Base-by-base conservation (phyloP, 2,797 vertebrate species). In the Diglossa cyanea region DNA sequence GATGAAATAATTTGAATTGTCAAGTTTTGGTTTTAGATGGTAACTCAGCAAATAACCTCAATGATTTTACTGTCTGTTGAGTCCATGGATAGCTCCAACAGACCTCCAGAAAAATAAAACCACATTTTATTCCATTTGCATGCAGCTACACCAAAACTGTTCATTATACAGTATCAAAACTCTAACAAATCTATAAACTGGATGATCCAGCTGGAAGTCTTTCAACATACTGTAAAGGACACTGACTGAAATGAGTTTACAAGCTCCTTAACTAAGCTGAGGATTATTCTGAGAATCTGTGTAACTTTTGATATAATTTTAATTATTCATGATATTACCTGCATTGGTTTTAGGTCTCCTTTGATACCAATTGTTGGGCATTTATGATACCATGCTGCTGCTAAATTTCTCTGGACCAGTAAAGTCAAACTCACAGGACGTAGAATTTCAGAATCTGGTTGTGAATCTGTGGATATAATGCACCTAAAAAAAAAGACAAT, bases 331-430 rank as follows among this genome's bases (percentile, higher is more conserved):
- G 37, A 37, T 39, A 90, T 77, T 97, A 99, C 99, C 98, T 98
- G 98, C 99, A 99, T 99, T 53, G 99, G 99, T 86, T 99, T 99
- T 39, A 99, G 97, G 90, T 99, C 98, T 95, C 99, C 99, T 95
- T 98, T 97, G 28, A 99, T 97, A 77, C 98, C 97, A 85, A 99
- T 95, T 8, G 98, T 97, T 33, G 99, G 98, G 95, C 98, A 98
- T 73, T 98, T 95, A 58, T 98, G 96, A 97, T 98, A 99, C 99
- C 99, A 99, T 15, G 98, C 42, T 60, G 99, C 98, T 10, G 99
- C 98, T 90, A 99, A 97, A 97, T 99, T 99, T 92, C 99, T 98
- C 96, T 98, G 98, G 65, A 99, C 93, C 17, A 97, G 97, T 86
- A 99, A 97, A 50, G 98, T 96, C 94, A 99, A 98, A 97, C 99